A percentile compares a stretch with the other conserved stretches of the same genome.
Evolutionary conservation across 2,888 invertebrate species (phyloP).

Genomic region (Patella caerulea): DNA sequence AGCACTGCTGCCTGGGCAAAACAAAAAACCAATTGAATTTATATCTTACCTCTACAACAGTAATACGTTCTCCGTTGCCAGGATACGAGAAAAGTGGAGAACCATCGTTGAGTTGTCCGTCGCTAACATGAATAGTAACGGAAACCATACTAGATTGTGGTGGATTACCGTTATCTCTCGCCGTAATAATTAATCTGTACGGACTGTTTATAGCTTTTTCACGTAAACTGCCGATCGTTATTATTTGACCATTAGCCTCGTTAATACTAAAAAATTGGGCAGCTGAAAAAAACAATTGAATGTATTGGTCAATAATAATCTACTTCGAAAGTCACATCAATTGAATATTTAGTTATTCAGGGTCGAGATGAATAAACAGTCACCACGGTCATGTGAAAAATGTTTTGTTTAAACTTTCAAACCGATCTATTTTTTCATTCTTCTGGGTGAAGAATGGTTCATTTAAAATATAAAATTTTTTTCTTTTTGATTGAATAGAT

Average conservation of each 20-base stretch:
- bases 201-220: slow-evolving; percentile 16
- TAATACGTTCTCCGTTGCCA: slow-evolving; percentile 12
- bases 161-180: slow-evolving; percentile 49
- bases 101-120: slow-evolving; percentile 55
- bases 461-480: no score
- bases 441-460: no score
- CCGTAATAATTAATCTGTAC: slow-evolving; percentile 34
- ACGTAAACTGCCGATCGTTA: slow-evolving; percentile 11
- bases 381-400: no score
- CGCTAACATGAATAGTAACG: slow-evolving; percentile 74
- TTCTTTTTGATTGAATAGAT: no score
- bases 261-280: slow-evolving; percentile 20
- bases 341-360: no score
- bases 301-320: no score
- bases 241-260: slow-evolving; percentile 18
- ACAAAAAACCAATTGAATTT: no score
- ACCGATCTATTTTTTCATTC: no score
- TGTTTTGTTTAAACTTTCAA: no score
- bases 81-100: slow-evolving; percentile 40
- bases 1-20: no score
- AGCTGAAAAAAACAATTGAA: slow-evolving; percentile 3
- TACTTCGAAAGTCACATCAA: no score
- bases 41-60: slow-evolving; percentile 30
- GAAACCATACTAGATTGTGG: slow-evolving; percentile 43
- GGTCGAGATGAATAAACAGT: no score